These are phyloP conservation scores for Botrylloides violaceus DNA, from an alignment of 23 tunicate genomes.

Conservation along the genomic window DNA sequence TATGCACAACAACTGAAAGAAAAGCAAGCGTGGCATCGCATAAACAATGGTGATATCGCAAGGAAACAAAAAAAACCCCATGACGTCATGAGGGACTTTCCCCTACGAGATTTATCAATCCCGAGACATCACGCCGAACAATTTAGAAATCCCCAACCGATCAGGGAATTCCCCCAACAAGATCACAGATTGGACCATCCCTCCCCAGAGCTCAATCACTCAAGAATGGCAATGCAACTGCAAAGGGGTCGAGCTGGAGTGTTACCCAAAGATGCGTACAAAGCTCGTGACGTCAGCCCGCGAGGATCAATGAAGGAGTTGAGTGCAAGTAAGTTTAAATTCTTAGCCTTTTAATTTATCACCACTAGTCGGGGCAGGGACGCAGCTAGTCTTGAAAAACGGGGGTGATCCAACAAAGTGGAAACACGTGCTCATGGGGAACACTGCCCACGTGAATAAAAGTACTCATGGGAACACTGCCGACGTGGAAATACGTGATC, in stretches of 20 bases:
- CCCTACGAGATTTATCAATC: conserved; percentile 52
- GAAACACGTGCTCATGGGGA: no score
- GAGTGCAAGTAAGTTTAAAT: conserved; percentile 76
- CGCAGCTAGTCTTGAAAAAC: no score
- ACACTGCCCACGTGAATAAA: no score
- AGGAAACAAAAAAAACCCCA: conserved; percentile 11
- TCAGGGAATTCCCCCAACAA: not conserved
- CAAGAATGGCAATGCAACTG: conserved; percentile 3
- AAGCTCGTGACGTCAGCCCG: conserved; percentile 55
- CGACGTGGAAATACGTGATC: no score
- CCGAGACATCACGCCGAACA: conserved; percentile 21
- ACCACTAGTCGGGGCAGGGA: no score
- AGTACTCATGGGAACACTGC: no score
- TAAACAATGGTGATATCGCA: conserved; percentile 1
- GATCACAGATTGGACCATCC: not conserved
- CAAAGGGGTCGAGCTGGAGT: conserved; percentile 30
- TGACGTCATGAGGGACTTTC: conserved; percentile 85
- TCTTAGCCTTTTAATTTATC: no score
- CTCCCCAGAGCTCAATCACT: conserved; percentile 3
- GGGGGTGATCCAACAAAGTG: no score
- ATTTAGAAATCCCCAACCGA: not conserved
- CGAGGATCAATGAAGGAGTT: conserved; percentile 54
- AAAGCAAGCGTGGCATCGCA: conserved; percentile 26
- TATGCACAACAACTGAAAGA: conserved; percentile 51
- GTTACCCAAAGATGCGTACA: conserved; percentile 73